These are phyloP conservation scores for Pocillopora verrucosa DNA, from an alignment of 64 coral and sea anemone species.

Conservation along the genomic window DNA sequence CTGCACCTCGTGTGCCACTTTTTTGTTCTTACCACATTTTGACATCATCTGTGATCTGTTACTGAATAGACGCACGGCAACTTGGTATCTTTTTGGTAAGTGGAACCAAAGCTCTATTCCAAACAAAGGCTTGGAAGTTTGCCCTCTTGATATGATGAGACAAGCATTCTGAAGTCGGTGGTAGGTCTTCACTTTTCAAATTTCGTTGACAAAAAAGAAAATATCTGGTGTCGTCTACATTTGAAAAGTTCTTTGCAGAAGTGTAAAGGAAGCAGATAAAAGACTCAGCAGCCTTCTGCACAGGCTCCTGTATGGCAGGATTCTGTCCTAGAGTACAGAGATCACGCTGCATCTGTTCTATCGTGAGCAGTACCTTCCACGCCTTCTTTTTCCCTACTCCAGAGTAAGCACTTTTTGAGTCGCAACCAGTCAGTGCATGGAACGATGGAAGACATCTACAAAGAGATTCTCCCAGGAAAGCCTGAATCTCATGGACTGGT, in stretches of 20 bases:
- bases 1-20: too few species aligned
- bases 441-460: too few species aligned
- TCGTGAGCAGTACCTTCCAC: conserved; percentile 28
- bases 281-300: conserved; percentile 7
- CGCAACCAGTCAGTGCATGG: too few species aligned
- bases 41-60: too few species aligned
- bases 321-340: conserved; percentile 34
- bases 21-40: too few species aligned
- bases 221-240: conserved; percentile 41
- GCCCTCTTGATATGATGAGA: conserved; percentile 4
- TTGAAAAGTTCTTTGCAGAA: conserved; percentile 24
- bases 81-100: too few species aligned
- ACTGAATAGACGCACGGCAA: too few species aligned
- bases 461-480: conserved; percentile 11
- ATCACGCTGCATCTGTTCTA: conserved; percentile 20
- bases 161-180: conserved; percentile 21
- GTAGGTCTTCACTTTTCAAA: conserved; percentile 19
- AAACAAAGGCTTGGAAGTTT: conserved; percentile 24
- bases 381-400: conserved; percentile 69
- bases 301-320: conserved; percentile 21
- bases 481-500: conserved; percentile 38
- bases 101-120: neutral
- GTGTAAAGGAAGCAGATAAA: conserved; percentile 53
- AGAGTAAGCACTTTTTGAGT: conserved; percentile 37
- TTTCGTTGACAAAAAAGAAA: conserved; percentile 31